Base-by-base conservation (phyloP, 2,888 invertebrate genomes). In the Phalangium opilio region DNA sequence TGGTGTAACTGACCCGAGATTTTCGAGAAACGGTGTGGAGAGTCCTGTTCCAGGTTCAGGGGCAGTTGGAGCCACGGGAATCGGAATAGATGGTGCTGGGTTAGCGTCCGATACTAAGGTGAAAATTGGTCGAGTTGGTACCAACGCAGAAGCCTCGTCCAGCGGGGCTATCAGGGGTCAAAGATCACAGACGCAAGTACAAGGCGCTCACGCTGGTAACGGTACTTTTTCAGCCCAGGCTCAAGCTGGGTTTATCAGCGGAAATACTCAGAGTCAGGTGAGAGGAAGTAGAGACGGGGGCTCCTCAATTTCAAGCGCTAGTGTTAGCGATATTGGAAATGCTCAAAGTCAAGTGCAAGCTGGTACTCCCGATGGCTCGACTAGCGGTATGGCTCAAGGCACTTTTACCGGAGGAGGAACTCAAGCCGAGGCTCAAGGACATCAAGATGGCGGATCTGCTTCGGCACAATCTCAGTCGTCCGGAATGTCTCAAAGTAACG, bases 161-260 rank as follows among this genome's bases (percentile, higher is more conserved):
- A 47, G 49, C 27, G 51, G 51, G 3, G 38, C 43, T 17, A 43
- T 39, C 19, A 33, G 43, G 15, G 49, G 49, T 14, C 40, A 44
- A 11, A 49, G 47, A 8, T 51, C 51, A 15, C 44, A 51, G 27
- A 49, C 51, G 44, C 51, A 51, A 35, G 51, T 51, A 32, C 47
- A 47, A 43, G 51, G 51, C 12, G 47, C 49, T 20, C 45, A 51
- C 27, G 42, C 40, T 18, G 51, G 51, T 11, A 51, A 51, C 47
- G 51, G 51, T 3, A 49, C 51, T 17, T 51, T 51, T 51, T 51
- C 51, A 18, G 51, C 51, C 32, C 49, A 51, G 45, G 51, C 51
- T 18, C 51, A 51, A 20, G 49, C 51, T 18, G 51, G 51, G 4
- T 51, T 51, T 36, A 49, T 47, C 10, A 49, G 51, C 39, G 51